These are phyloP conservation scores for Myotis planiceps DNA, from an alignment of 2,797 vertebrate species.

Conservation along the genomic window DNA sequence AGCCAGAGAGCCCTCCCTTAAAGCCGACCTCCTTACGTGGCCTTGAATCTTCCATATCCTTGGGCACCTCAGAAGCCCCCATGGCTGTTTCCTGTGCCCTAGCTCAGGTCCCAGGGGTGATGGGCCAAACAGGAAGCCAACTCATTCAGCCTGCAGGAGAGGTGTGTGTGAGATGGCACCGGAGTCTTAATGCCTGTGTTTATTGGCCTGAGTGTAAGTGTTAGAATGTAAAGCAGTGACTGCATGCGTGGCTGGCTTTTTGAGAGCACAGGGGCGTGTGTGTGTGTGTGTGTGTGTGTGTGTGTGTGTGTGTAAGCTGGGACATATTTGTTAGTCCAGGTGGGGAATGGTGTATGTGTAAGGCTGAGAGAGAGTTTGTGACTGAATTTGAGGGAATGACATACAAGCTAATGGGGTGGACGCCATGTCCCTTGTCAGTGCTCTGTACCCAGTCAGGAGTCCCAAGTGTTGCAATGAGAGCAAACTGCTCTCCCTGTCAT, in stretches of 20 bases:
- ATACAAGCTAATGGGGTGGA: not conserved
- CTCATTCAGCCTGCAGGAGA: not conserved
- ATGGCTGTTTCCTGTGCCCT: not conserved
- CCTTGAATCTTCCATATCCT: not conserved
- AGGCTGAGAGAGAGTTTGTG: not conserved
- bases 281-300: not conserved
- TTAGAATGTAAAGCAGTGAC: not conserved
- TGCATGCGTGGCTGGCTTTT: not conserved
- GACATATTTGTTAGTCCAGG: not conserved
- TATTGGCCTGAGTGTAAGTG: not conserved
- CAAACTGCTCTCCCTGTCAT: not conserved
- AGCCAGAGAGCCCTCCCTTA: not conserved
- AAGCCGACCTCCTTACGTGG: not conserved
- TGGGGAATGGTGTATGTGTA: not conserved
- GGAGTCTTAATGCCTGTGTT: not conserved
- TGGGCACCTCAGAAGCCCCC: not conserved
- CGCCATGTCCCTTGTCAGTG: not conserved
- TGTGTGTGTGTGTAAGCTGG: not conserved
- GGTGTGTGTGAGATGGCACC: not conserved
- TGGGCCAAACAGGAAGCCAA: not conserved
- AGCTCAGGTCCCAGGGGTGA: not conserved
- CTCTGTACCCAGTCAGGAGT: not conserved
- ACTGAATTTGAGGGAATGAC: slow-evolving; percentile 10
- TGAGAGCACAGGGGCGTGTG: not conserved
- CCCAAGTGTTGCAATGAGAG: not conserved